phyloP scores from a whole-genome alignment of 2,888 invertebrate species.

The Drosophila anomalata region DNA sequence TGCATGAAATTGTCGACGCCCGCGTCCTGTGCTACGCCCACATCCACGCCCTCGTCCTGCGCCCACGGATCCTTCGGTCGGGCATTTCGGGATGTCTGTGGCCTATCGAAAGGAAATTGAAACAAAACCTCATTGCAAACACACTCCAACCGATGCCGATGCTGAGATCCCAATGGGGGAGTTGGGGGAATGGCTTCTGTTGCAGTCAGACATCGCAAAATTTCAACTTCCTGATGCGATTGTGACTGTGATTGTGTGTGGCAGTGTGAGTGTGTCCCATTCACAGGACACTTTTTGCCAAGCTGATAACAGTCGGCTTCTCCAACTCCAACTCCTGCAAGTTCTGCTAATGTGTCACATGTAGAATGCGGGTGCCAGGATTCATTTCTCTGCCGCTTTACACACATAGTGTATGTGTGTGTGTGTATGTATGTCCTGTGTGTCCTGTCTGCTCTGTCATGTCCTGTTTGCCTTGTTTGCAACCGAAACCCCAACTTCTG shows the following conservation, averaged over 20 bases:
- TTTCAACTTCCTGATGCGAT: constrained; percentile 52
- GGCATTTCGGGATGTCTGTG: constrained; percentile 68
- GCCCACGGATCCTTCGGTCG: not conserved
- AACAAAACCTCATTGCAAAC: constrained; percentile 80
- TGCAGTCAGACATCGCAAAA: constrained; percentile 71
- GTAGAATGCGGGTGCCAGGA: constrained; percentile 65
- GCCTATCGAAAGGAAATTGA: constrained; percentile 81
- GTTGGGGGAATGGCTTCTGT: constrained; percentile 23
- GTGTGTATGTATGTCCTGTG: not conserved
- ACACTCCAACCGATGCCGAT: constrained; percentile 43
- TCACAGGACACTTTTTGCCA: constrained; percentile 65
- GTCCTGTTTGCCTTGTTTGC: constrained; percentile 45
- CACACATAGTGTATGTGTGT: not conserved
- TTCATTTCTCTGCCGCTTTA: constrained; percentile 16
- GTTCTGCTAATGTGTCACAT: constrained; percentile 56
- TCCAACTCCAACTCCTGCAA: not conserved
- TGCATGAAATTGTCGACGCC: constrained; percentile 80
- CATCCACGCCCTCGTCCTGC: not conserved
- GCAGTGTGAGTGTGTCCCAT: constrained; percentile 45
- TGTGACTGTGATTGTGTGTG: constrained; percentile 3
- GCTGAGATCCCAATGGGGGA: no score
- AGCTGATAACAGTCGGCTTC: constrained; percentile 58
- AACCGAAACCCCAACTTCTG: constrained; percentile 22
- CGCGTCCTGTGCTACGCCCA: constrained; percentile 65
- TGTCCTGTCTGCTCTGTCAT: constrained; percentile 29